phyloP scores from a whole-genome alignment of 2,113 vertebrate genomes.

The Chionomys nivalis region DNA sequence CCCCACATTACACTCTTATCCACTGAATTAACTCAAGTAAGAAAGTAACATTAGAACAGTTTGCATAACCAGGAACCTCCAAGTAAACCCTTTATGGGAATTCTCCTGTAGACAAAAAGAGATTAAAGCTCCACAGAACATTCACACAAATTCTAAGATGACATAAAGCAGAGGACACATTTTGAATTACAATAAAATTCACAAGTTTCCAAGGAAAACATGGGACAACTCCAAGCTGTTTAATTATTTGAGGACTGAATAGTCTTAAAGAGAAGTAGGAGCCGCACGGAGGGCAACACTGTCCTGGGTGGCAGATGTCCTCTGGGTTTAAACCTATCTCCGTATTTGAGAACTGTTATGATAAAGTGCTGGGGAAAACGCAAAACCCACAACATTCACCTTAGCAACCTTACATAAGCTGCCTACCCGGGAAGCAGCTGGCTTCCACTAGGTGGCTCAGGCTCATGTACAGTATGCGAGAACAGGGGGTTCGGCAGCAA shows the following conservation, averaged over 20 bases:
- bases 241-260: not conserved
- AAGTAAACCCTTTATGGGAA: slow-evolving; percentile 57
- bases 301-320: not conserved
- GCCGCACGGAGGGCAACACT: not conserved
- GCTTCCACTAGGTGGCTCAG: not conserved
- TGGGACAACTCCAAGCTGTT: not conserved
- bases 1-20: slow-evolving; percentile 47
- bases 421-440: not conserved
- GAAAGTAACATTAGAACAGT: slow-evolving; percentile 60
- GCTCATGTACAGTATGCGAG: too few relatives aligned
- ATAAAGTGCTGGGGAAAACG: not conserved
- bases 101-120: slow-evolving; percentile 57
- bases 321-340: not conserved
- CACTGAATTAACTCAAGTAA: slow-evolving; percentile 64
- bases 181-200: not conserved
- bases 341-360: not conserved
- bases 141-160: slow-evolving; percentile 32
- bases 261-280: slow-evolving; percentile 47
- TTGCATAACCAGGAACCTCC: slow-evolving; percentile 46
- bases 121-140: slow-evolving; percentile 45
- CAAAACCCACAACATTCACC: not conserved
- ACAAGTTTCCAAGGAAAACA: not conserved
- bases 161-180: not conserved
- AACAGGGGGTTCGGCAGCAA: not conserved
- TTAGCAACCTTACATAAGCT: not conserved